Evolutionary conservation across 2,797 vertebrate species (phyloP).

Genomic region (Fringilla coelebs): DNA sequence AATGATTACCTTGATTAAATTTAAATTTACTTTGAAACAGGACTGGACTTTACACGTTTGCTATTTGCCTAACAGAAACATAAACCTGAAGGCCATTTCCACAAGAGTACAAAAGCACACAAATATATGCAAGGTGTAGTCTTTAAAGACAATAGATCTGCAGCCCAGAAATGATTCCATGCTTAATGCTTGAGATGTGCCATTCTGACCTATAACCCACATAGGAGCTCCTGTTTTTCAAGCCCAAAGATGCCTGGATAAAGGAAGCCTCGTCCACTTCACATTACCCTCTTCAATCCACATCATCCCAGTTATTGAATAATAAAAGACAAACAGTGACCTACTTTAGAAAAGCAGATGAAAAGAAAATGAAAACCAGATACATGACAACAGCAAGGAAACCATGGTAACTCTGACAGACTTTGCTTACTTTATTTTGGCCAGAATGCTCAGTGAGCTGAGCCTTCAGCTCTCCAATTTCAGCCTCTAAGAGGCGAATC

Average conservation of each 20-base stretch:
- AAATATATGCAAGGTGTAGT: neutral
- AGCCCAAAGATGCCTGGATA: conserved; percentile 39
- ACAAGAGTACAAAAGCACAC: neutral
- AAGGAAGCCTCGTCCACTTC: conserved; percentile 63
- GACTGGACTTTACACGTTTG: neutral
- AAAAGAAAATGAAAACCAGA: conserved; percentile 82
- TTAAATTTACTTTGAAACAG: neutral
- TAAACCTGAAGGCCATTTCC: neutral
- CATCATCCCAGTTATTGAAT: conserved; percentile 87
- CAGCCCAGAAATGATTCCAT: conserved; percentile 1
- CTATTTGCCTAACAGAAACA: neutral
- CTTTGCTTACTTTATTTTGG: conserved; percentile 83
- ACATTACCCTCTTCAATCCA: conserved; percentile 56
- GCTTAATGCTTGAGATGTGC: neutral
- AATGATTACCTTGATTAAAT: neutral
- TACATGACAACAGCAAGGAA: conserved; percentile 71
- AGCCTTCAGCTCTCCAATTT: conserved; percentile 89
- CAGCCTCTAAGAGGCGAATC: conserved; percentile 88
- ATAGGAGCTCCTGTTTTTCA: conserved; percentile 18
- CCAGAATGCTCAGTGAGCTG: conserved; percentile 80
- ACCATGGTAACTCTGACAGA: conserved; percentile 75
- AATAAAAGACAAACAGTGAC: conserved; percentile 96
- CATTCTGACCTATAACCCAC: conserved; percentile 20
- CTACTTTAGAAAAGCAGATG: conserved; percentile 90
- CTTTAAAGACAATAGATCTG: neutral